A percentile compares a stretch with the other conserved stretches of the same genome.
phyloP scores from a whole-genome alignment of 1,140 invertebrate species.

The Neuroterus valhalla region DNA sequence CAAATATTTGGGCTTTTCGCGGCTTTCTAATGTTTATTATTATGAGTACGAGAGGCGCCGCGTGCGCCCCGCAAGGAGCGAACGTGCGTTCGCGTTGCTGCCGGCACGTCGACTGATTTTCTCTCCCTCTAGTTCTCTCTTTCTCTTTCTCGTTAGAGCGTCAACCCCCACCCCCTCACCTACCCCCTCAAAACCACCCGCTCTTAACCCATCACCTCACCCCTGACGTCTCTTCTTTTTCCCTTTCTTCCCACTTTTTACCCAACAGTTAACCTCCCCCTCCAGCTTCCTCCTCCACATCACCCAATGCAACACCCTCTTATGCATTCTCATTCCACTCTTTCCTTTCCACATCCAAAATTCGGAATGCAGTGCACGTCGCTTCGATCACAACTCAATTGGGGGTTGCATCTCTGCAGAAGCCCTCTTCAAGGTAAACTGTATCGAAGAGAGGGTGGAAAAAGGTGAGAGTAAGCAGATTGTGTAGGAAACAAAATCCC shows the following conservation, averaged over 20 bases:
- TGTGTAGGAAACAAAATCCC: too few species aligned
- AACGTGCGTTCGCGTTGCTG: slow-evolving; percentile 58
- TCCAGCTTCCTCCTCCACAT: not conserved
- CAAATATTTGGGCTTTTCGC: not conserved
- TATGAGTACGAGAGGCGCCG: slow-evolving; percentile 41
- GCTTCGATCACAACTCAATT: too few species aligned
- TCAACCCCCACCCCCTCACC: slow-evolving; percentile 41
- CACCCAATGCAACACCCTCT: too few species aligned
- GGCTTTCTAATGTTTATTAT: not conserved
- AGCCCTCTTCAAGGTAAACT: too few species aligned
- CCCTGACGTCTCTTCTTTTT: slow-evolving; percentile 19
- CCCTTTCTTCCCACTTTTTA: not conserved
- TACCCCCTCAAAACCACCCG: not conserved
- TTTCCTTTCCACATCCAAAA: too few species aligned
- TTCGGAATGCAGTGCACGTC: too few species aligned
- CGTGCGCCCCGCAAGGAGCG: slow-evolving; percentile 53
- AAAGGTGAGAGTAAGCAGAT: too few species aligned
- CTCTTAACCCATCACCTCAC: slow-evolving; percentile 12
- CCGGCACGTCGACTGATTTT: slow-evolving; percentile 58
- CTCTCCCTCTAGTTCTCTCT: slow-evolving; percentile 50
- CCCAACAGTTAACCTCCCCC: too few species aligned
- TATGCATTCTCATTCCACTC: too few species aligned
- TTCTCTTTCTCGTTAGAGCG: slow-evolving; percentile 48
- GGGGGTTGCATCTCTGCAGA: too few species aligned
- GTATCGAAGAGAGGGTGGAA: too few species aligned